These are phyloP conservation scores for Heliconius hermathena DNA, from an alignment of 1,140 invertebrate species.

Conservation along the genomic window DNA sequence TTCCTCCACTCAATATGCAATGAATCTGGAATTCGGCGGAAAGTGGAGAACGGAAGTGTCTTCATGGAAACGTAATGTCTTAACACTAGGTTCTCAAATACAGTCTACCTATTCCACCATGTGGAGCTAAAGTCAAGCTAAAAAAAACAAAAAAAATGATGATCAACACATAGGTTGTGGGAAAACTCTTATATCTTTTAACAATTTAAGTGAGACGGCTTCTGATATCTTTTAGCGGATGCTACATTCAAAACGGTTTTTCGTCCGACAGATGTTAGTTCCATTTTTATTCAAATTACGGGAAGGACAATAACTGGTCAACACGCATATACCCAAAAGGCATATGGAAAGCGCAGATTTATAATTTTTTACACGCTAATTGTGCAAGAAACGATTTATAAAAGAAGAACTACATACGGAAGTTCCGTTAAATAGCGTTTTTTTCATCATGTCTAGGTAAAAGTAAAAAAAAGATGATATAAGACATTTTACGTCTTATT, in stretches of 20 bases:
- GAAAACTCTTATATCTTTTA: background rate
- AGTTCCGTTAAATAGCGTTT: background rate
- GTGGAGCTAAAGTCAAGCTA: no score
- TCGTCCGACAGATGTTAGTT: background rate
- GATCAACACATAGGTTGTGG: no score
- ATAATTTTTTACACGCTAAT: background rate
- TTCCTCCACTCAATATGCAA: no score
- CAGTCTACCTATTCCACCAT: no score
- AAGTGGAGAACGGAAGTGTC: no score
- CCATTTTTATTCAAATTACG: constrained; percentile 1
- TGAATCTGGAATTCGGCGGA: no score
- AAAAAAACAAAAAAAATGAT: no score
- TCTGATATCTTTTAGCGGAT: background rate
- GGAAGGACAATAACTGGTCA: constrained; percentile 10
- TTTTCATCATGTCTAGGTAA: no score
- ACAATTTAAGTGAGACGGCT: background rate
- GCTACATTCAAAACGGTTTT: background rate
- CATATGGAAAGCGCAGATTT: background rate
- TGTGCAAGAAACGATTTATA: background rate
- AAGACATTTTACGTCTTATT: background rate
- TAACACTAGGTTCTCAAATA: no score
- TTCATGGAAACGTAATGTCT: no score
- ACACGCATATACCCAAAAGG: background rate
- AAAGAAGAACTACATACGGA: background rate
- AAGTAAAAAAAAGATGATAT: background rate